These are phyloP conservation scores for Leptinotarsa texana DNA, from an alignment of 1,140 invertebrate species.

Conservation along the genomic window DNA sequence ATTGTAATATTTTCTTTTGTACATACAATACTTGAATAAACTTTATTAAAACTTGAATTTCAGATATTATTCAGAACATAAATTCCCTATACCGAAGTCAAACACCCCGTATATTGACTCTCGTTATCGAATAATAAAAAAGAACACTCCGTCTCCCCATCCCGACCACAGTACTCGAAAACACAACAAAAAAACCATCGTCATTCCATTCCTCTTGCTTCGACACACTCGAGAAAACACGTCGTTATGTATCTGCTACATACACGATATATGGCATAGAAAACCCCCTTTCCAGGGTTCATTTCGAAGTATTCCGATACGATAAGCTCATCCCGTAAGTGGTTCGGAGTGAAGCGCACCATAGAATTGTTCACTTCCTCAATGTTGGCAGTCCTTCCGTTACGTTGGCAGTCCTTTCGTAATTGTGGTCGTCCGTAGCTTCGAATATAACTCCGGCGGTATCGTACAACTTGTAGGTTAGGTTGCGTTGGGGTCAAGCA, in stretches of 20 bases:
- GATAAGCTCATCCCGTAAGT: constrained; percentile 15
- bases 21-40: too few relatives aligned
- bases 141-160: too few relatives aligned
- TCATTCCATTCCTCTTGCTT: constrained; percentile 2
- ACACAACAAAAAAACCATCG: background rate
- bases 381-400: constrained; percentile 27
- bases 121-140: too few relatives aligned
- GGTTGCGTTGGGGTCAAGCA: constrained; percentile 16
- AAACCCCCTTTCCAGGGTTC: background rate
- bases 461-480: background rate
- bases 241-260: constrained; percentile 12
- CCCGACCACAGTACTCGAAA: too few relatives aligned
- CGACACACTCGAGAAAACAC: constrained; percentile 4
- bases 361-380: constrained; percentile 30
- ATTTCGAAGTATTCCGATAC: constrained; percentile 1
- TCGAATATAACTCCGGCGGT: constrained; percentile 19
- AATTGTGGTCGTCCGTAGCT: constrained; percentile 25
- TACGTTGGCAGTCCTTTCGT: constrained; percentile 20
- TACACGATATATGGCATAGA: constrained; percentile 12
- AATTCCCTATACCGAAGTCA: too few relatives aligned
- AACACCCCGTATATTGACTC: too few relatives aligned
- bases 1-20: too few relatives aligned
- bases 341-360: constrained; percentile 24
- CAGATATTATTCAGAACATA: too few relatives aligned
- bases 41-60: too few relatives aligned